Conservation (phyloP, 2,888 invertebrate genomes). For the Aphidoletes aphidimyza region DNA sequence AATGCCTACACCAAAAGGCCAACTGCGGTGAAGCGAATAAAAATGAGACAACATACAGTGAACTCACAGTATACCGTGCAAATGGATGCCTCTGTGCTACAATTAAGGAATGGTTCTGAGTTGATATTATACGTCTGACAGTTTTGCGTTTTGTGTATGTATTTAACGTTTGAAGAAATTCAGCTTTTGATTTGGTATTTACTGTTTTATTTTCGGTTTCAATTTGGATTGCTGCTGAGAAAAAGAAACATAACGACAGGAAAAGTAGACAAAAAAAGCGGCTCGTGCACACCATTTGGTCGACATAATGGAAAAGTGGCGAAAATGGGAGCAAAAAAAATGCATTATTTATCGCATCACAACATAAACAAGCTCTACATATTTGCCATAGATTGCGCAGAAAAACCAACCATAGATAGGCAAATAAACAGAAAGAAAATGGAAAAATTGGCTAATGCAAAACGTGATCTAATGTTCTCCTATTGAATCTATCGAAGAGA, state of each 20-base stretch:
- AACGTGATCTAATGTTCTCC: not conserved
- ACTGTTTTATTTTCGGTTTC: not conserved
- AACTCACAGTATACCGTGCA: not conserved
- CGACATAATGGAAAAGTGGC: not conserved
- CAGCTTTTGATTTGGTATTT: not conserved
- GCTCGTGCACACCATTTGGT: not conserved
- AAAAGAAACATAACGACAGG: not conserved
- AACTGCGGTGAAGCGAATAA: not conserved
- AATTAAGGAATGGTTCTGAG: not conserved
- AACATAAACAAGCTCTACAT: not conserved
- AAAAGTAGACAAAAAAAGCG: not conserved
- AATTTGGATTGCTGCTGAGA: not conserved
- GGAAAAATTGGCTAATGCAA: slow-evolving; percentile 16
- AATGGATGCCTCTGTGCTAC: not conserved
- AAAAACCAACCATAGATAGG: slow-evolving; percentile 23
- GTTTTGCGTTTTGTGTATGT: not conserved
- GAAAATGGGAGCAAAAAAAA: not conserved
- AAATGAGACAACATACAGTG: not conserved
- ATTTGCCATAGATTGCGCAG: slow-evolving; percentile 17
- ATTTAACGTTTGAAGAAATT: not conserved
- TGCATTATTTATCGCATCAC: slow-evolving; percentile 38
- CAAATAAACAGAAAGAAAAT: not conserved
- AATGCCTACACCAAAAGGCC: slow-evolving; percentile 15
- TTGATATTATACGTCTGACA: not conserved
- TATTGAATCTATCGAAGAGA: not conserved